phyloP scores from a whole-genome alignment of 2,113 vertebrate species.

The Agapornis roseicollis region DNA sequence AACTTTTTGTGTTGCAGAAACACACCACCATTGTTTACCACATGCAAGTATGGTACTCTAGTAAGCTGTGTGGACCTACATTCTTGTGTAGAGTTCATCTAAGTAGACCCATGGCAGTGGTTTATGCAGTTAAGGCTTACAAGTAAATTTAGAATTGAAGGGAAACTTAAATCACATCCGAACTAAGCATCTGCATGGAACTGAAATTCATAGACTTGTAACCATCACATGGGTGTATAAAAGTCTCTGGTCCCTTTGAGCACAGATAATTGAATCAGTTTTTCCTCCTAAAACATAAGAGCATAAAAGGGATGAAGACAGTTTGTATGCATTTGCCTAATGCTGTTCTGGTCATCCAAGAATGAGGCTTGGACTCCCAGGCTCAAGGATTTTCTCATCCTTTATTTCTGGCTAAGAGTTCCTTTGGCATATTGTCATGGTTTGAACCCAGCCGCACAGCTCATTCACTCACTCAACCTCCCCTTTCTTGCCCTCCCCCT shows the following conservation, averaged over 20 bases:
- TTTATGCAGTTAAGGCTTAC: background rate
- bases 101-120: background rate
- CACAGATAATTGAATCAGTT: background rate
- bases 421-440: too few relatives aligned
- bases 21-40: background rate
- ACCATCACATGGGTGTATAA: background rate
- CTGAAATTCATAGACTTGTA: background rate
- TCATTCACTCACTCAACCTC: too few relatives aligned
- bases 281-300: background rate
- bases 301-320: background rate
- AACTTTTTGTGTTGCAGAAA: background rate
- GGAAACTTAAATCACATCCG: background rate
- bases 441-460: too few relatives aligned
- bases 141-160: background rate
- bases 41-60: background rate
- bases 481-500: too few relatives aligned
- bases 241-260: background rate
- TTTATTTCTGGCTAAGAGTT: background rate
- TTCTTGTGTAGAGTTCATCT: background rate
- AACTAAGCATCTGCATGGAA: background rate
- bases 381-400: background rate
- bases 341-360: background rate
- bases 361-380: background rate
- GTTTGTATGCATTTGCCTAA: background rate
- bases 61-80: background rate